Conservation (phyloP, 2,797 vertebrate genomes). For the Vireo griseus region DNA sequence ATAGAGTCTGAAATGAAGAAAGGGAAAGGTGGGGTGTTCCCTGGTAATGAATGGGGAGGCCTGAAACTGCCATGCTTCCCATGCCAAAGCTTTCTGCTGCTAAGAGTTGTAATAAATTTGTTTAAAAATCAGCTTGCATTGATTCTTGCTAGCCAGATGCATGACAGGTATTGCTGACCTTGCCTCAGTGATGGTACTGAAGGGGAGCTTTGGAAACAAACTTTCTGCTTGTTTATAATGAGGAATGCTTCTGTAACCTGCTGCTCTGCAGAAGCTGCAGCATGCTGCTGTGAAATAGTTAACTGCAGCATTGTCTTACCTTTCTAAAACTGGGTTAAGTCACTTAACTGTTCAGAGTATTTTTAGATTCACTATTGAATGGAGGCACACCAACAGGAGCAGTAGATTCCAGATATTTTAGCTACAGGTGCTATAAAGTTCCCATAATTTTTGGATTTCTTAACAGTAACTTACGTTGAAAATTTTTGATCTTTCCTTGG, state of each 20-base stretch:
- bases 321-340: slow-evolving; percentile 40
- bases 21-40: not conserved
- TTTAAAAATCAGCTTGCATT: not conserved
- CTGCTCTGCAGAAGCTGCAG: not conserved
- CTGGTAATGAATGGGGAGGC: not conserved
- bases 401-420: not conserved
- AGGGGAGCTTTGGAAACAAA: not conserved
- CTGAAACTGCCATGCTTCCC: not conserved
- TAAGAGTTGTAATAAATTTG: not conserved
- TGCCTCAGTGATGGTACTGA: not conserved
- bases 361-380: slow-evolving; percentile 1
- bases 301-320: not conserved
- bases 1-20: not conserved
- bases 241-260: not conserved
- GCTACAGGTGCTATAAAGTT: not conserved
- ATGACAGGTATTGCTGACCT: not conserved
- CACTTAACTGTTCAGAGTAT: slow-evolving; percentile 24
- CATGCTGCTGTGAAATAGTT: not conserved
- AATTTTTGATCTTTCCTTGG: not conserved
- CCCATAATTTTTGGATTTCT: not conserved
- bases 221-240: not conserved
- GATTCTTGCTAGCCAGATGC: not conserved
- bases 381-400: not conserved
- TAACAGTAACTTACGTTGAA: not conserved
- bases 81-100: not conserved